A percentile compares a stretch with the other conserved stretches of the same genome.
These are phyloP conservation scores for Parnassius mnemosyne DNA, from an alignment of 2,888 invertebrate genomes.

Conservation along the genomic window DNA sequence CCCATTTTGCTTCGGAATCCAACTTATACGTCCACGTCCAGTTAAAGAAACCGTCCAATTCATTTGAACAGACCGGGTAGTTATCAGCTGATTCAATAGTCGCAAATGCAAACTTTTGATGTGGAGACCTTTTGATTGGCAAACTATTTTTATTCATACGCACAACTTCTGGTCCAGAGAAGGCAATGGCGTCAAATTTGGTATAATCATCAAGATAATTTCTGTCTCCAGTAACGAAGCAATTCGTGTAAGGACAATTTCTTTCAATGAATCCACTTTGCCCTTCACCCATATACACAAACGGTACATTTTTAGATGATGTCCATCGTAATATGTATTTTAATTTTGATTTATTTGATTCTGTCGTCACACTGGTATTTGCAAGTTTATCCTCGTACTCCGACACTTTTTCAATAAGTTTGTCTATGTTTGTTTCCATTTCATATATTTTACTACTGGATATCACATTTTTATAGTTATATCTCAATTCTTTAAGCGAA, in stretches of 20 bases:
- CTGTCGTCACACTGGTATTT: slow-evolving; percentile 2
- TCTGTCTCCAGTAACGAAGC: slow-evolving; percentile 49
- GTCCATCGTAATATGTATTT: slow-evolving; percentile 60
- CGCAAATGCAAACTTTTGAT: slow-evolving; percentile 53
- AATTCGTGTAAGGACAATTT: slow-evolving; percentile 51
- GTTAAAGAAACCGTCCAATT: slow-evolving; percentile 47
- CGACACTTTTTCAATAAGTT: slow-evolving; percentile 17
- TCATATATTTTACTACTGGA: slow-evolving; percentile 24
- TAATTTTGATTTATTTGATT: slow-evolving; percentile 26
- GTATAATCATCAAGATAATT: slow-evolving; percentile 37
- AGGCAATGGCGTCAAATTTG: slow-evolving; percentile 52
- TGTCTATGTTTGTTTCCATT: slow-evolving; percentile 17
- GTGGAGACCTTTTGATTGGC: slow-evolving; percentile 40
- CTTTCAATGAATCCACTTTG: slow-evolving; percentile 42
- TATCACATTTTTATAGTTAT: slow-evolving; percentile 14
- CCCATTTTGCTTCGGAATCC: slow-evolving; percentile 48
- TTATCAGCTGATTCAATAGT: slow-evolving; percentile 51
- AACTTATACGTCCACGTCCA: slow-evolving; percentile 57
- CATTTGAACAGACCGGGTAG: slow-evolving; percentile 43
- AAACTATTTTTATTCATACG: slow-evolving; percentile 25
- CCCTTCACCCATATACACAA: slow-evolving; percentile 47
- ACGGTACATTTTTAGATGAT: slow-evolving; percentile 41
- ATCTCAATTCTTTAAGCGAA: slow-evolving; percentile 26
- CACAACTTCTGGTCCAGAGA: slow-evolving; percentile 47
- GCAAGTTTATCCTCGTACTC: slow-evolving; percentile 9